Evolutionary conservation across 1,140 invertebrate genomes (phyloP), one percentile per base, ranked within the genome.

Genomic region (Brachystomella parvula): DNA sequence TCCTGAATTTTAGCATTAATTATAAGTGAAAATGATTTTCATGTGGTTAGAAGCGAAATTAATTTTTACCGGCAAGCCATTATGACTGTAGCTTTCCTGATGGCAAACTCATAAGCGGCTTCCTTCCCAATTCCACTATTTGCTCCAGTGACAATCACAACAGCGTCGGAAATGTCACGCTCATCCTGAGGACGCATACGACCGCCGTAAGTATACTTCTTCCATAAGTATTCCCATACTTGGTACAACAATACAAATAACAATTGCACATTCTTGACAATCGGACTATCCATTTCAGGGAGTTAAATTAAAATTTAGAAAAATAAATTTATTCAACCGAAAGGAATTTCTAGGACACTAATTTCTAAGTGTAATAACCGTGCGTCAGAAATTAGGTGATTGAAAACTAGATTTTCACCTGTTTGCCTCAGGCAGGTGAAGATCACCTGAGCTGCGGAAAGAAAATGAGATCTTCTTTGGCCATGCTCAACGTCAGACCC

Each of bases 121-220:
- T 32, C 39, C 28, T 69, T 69, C 19, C 67, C 67, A 61, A 81
- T 96, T 21, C 94, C 94, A 74, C 83, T 82, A 80, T 93, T 96
- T 3, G 87, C 89, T 19, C 94, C 94, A 47, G 94, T 96, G 30
- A 97, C 83, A 28, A 96, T 74, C 0, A 87, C 89, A 75, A 87
- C 79, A 79, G 89, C 90, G 0, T 87, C 87, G 32, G 84, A 85
- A 49, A 96, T 80, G 78, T 96, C 28, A 24, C 60, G 30, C 28
- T 39, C 32, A 15, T 53, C 21, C 6, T 53, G 6, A 6, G 9
- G 9, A 6, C 24, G 12, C 9, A 53, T 15, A 15, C 49, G 9
- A 15, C 49, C 49, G 12, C 21, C 24, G 49, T 53, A 53, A 12
- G 24, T 53, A 3, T 6, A 19, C 21, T 53, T 53, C 24, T 12